phyloP scores from a whole-genome alignment of 2,113 vertebrate genomes.

The Muntiacus muntjak region DNA sequence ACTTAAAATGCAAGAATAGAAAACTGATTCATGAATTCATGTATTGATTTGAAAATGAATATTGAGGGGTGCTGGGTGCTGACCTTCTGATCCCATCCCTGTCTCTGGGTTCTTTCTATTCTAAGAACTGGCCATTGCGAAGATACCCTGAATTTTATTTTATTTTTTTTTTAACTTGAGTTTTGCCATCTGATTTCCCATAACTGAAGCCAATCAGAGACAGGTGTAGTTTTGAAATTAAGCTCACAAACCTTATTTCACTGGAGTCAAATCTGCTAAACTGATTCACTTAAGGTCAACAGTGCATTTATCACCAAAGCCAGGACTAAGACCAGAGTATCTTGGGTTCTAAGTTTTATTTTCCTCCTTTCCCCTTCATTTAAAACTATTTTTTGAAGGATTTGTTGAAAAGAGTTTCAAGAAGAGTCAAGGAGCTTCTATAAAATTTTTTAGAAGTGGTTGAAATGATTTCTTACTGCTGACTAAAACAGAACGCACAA shows the following conservation, averaged over 20 bases:
- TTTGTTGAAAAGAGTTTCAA: not conserved
- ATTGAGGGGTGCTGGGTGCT: not conserved
- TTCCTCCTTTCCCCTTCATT: not conserved
- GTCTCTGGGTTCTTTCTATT: not conserved
- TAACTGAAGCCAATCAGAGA: not conserved
- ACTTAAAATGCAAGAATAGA: not conserved
- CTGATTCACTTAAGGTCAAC: not conserved
- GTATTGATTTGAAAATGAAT: not conserved
- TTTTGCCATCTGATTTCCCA: not conserved
- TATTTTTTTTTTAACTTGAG: not conserved
- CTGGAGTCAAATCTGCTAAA: not conserved
- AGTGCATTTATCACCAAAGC: not conserved
- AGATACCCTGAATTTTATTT: not conserved
- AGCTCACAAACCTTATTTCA: not conserved
- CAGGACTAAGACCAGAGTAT: not conserved
- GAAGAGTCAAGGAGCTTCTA: not conserved
- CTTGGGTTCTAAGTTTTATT: not conserved
- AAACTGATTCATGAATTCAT: not conserved
- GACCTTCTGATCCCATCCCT: not conserved
- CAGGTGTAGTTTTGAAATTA: not conserved
- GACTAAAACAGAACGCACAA: not conserved
- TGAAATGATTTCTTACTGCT: not conserved
- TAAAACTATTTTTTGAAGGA: not conserved
- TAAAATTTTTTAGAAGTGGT: not conserved
- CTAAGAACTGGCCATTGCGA: not conserved